These are phyloP conservation scores for Morpho deidamia DNA, from an alignment of 2,888 invertebrate genomes.

Conservation along the genomic window DNA sequence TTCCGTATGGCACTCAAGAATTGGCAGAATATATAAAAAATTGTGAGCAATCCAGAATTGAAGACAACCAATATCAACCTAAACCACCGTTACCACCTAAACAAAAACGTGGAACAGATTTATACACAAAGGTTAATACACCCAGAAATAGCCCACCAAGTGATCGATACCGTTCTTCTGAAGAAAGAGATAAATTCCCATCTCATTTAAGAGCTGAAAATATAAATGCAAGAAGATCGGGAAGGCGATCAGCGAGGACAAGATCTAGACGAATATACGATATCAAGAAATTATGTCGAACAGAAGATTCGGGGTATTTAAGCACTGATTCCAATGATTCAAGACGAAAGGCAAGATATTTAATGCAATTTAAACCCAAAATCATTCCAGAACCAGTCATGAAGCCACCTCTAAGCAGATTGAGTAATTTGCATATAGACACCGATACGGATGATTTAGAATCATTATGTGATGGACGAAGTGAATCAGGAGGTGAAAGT, in stretches of 20 bases:
- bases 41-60: constrained; percentile 46
- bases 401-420: constrained; percentile 38
- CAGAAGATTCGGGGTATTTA: constrained; percentile 89
- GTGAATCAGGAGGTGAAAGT: constrained; percentile 92
- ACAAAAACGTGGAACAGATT: constrained; percentile 46
- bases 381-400: constrained; percentile 40
- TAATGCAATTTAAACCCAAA: constrained; percentile 64
- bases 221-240: constrained; percentile 55
- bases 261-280: constrained; percentile 56
- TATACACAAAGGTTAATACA: constrained; percentile 40
- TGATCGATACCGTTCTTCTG: constrained; percentile 49
- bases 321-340: constrained; percentile 89
- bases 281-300: constrained; percentile 59
- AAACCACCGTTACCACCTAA: constrained; percentile 69
- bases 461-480: constrained; percentile 86
- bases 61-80: constrained; percentile 41
- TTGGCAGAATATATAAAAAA: constrained; percentile 51
- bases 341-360: constrained; percentile 64
- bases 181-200: constrained; percentile 59
- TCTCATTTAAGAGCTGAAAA: constrained; percentile 53
- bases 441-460: constrained; percentile 86
- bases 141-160: constrained; percentile 51
- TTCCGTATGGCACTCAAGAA: constrained; percentile 52
- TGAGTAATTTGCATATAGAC: constrained; percentile 54
- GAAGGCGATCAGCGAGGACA: constrained; percentile 58